These are phyloP conservation scores for Thalpophila matura DNA, from an alignment of 2,888 invertebrate species.

Conservation along the genomic window DNA sequence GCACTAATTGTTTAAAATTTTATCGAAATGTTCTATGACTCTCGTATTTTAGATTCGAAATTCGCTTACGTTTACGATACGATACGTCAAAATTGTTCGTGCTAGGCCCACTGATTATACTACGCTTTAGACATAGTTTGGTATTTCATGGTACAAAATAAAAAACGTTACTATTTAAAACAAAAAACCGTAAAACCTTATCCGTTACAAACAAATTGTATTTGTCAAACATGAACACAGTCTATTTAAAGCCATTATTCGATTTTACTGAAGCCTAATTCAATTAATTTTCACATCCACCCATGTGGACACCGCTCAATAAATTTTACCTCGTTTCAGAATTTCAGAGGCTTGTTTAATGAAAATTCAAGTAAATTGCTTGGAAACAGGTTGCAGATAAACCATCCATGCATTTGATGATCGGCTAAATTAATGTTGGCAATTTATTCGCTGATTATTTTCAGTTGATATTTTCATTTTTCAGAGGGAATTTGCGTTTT, in stretches of 20 bases:
- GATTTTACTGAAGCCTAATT: constrained; percentile 25
- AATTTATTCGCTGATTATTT: neutral
- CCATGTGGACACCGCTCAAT: constrained; percentile 8
- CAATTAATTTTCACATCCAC: constrained; percentile 2
- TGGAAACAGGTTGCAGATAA: constrained; percentile 10
- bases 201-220: neutral
- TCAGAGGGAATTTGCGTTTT: no score
- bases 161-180: no score
- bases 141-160: no score
- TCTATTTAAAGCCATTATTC: constrained; percentile 24
- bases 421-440: constrained; percentile 4
- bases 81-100: no score
- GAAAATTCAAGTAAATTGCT: constrained; percentile 45
- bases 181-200: no score
- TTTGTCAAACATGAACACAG: neutral
- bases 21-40: no score
- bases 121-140: no score
- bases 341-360: constrained; percentile 31
- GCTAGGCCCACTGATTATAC: no score
- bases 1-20: no score
- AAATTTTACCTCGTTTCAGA: constrained; percentile 25
- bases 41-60: no score
- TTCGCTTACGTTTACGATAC: no score
- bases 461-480: neutral
- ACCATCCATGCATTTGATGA: constrained; percentile 25